A percentile compares a stretch with the other conserved stretches of the same genome.
These are phyloP conservation scores for Podarcis cretensis DNA, from an alignment of 2,113 vertebrate species.

Conservation along the genomic window DNA sequence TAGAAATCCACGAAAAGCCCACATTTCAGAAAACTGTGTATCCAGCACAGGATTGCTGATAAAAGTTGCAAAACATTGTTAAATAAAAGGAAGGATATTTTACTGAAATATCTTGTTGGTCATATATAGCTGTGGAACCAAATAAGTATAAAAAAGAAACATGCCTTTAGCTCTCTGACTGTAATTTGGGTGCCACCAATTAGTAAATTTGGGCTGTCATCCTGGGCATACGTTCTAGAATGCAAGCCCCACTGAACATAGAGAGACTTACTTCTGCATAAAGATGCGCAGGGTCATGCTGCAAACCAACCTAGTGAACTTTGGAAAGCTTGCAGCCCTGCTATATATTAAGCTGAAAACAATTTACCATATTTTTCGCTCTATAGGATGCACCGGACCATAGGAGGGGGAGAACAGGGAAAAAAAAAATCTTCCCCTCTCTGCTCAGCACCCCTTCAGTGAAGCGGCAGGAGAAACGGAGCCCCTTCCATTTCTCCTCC, in stretches of 20 bases:
- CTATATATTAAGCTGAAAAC: background rate
- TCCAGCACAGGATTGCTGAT: too few relatives aligned
- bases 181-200: background rate
- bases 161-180: background rate
- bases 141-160: background rate
- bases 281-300: background rate
- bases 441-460: too few relatives aligned
- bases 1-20: background rate
- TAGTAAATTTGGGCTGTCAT: background rate
- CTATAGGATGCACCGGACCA: too few relatives aligned
- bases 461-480: too few relatives aligned
- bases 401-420: too few relatives aligned
- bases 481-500: too few relatives aligned
- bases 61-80: too few relatives aligned
- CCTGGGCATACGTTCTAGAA: background rate
- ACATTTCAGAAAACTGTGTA: background rate
- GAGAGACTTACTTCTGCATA: background rate
- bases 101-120: background rate
- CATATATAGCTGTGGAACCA: background rate
- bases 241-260: background rate
- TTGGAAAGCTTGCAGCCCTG: background rate
- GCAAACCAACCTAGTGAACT: too few relatives aligned
- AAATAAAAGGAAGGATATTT: too few relatives aligned
- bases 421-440: too few relatives aligned
- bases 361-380: too few relatives aligned